These are phyloP conservation scores for Cantharis rustica DNA, from an alignment of 2,888 invertebrate species.

Conservation along the genomic window DNA sequence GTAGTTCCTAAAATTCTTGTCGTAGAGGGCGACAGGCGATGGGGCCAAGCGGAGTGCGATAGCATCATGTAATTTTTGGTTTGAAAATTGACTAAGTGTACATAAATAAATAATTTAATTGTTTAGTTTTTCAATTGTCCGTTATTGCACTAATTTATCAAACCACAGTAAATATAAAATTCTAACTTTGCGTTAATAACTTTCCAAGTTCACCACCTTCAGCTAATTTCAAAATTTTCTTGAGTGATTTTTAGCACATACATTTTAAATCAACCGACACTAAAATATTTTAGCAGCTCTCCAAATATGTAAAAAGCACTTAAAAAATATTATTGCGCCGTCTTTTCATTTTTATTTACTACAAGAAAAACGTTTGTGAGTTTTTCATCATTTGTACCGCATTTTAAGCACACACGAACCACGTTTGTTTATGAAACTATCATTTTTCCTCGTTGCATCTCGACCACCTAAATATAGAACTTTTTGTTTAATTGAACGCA, in stretches of 20 bases:
- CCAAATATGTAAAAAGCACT: neutral
- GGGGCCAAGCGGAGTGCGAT: constrained; percentile 55
- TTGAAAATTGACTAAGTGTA: constrained; percentile 8
- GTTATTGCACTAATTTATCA: neutral
- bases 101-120: neutral
- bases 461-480: neutral
- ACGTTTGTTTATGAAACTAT: neutral
- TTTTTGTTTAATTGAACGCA: neutral
- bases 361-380: neutral
- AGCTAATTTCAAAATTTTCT: constrained; percentile 29
- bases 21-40: constrained; percentile 54
- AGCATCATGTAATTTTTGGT: constrained; percentile 44
- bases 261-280: constrained; percentile 10
- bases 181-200: neutral
- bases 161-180: neutral
- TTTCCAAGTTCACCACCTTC: neutral
- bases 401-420: neutral
- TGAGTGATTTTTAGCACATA: constrained; percentile 19
- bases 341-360: neutral
- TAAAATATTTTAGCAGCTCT: neutral
- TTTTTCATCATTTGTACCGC: neutral
- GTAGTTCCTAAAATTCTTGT: constrained; percentile 47
- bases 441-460: neutral
- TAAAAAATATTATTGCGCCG: neutral
- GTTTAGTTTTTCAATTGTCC: neutral